Conservation (phyloP, 2,888 invertebrate species). For the Ectropis crepuscularia region DNA sequence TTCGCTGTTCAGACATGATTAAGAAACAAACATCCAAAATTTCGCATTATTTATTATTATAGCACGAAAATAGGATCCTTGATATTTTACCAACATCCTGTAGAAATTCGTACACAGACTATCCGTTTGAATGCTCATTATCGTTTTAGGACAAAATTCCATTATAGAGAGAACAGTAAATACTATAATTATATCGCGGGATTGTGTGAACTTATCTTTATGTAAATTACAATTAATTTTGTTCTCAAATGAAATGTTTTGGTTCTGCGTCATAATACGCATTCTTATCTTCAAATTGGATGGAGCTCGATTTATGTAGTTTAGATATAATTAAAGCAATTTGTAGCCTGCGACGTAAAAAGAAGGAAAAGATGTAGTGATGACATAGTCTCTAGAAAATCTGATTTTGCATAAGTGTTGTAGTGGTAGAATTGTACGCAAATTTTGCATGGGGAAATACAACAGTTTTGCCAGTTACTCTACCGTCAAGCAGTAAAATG, state of each 20-base stretch:
- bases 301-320: background rate
- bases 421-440: no score
- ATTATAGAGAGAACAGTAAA: constrained; percentile 49
- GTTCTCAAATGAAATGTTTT: constrained; percentile 32
- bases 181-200: constrained; percentile 51
- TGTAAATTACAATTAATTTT: constrained; percentile 56
- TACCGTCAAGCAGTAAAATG: no score
- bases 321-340: constrained; percentile 3
- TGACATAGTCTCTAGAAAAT: no score
- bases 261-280: constrained; percentile 21
- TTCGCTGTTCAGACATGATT: no score
- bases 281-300: constrained; percentile 1
- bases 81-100: background rate
- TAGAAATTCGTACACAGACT: constrained; percentile 18
- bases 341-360: background rate
- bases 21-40: no score
- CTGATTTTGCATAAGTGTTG: no score
- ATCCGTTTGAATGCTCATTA: constrained; percentile 54
- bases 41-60: no score
- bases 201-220: constrained; percentile 48
- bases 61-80: no score
- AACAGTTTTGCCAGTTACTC: no score
- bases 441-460: no score
- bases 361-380: no score
- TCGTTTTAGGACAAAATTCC: constrained; percentile 47